Base-by-base conservation (phyloP, 2,797 vertebrate species). In the Hephaestus fuliginosus region DNA sequence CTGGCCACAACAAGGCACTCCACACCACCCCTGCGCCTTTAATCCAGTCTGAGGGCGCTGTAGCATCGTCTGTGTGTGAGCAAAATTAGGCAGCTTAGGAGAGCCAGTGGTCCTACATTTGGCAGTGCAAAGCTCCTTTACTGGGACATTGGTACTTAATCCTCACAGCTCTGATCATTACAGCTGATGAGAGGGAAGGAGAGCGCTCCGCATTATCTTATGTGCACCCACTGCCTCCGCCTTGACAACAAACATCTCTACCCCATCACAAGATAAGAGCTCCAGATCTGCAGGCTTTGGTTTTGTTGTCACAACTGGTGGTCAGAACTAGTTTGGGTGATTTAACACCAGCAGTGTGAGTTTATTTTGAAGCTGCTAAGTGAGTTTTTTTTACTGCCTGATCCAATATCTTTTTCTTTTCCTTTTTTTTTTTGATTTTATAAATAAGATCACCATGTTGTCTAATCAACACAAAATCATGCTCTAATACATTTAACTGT, bases 21-120 rank as follows among this genome's bases (percentile, higher is more conserved):
- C 74, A 80, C 60, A 84, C 89, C 91, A 78, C 82, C 76, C 39
- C n/a, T 83, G 39, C 28, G 60, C 48, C 33, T 80, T 66, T 80
- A 89, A 89, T 87, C 80, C 70, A 76, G 22, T 76, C 52, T 60
- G 48, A 79, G 72, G 74, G 51, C 39, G 66, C 61, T 81, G 82
- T 41, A 57, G 68, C 82, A 73, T 82, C 53, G 17, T 89, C 82
- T 87, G 83, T 84, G 83, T 82, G 74, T 86, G 85, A 91, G 83
- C 78, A 93, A 93, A 33, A 95, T 94, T 87, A 94, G 91, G 80
- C 85, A 87, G 91, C 58, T 95, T 94, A 93, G 86, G 55, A 80
- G 86, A 91, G 74, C 85, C 89, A 90, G 87, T 91, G 88, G 88
- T 85, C 91, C 84, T 82, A 88, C 92, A 91, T 91, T 91, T 90